Percentiles rank a stretch among this genome's conserved stretches.
Conservation (phyloP, 2,113 vertebrate genomes). For the Tamias sibiricus region DNA sequence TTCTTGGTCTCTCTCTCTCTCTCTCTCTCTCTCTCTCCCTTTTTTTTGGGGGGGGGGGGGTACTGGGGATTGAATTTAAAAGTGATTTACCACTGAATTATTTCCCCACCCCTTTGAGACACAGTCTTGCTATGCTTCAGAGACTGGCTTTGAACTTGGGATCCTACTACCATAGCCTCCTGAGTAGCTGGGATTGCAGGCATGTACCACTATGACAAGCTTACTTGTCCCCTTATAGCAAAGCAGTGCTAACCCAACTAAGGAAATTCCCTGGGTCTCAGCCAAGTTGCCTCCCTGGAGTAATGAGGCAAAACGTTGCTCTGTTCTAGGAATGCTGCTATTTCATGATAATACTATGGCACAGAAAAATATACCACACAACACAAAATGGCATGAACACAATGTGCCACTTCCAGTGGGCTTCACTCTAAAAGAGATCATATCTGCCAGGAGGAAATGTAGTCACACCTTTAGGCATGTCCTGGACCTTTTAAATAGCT, state of each 20-base stretch:
- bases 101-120: too few species aligned
- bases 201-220: too few species aligned
- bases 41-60: too few species aligned
- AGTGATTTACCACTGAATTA: too few species aligned
- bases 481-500: background rate
- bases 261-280: slow-evolving; percentile 71
- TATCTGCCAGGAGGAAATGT: background rate
- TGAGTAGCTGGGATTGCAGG: too few species aligned
- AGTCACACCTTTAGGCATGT: background rate
- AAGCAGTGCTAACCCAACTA: slow-evolving; percentile 3
- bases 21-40: too few species aligned
- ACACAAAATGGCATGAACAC: background rate
- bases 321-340: background rate
- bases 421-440: background rate
- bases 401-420: background rate
- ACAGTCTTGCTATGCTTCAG: too few species aligned
- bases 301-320: slow-evolving; percentile 23
- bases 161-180: too few species aligned
- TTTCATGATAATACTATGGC: background rate
- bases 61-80: too few species aligned
- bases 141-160: too few species aligned
- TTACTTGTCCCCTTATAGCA: background rate
- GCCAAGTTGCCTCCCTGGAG: slow-evolving; percentile 52
- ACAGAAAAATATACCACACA: background rate
- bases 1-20: background rate